Percentiles rank a stretch among this genome's conserved stretches.
phyloP scores from a whole-genome alignment of 2,797 vertebrate genomes.

The Sciaenops ocellatus region DNA sequence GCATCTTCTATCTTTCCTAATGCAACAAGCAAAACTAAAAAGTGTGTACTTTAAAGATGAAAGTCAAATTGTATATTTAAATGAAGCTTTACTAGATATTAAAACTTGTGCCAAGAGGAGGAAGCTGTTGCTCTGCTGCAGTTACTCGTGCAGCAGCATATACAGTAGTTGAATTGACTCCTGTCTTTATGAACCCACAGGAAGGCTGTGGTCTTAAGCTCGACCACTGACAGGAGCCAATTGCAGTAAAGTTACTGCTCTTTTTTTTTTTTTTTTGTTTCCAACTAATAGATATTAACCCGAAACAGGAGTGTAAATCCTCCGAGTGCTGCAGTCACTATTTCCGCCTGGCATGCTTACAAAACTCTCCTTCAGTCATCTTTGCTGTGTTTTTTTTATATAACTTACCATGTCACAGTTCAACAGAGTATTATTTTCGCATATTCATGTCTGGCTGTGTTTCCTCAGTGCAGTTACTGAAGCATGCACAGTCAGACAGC shows the following conservation, averaged over 20 bases:
- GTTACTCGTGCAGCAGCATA: constrained; percentile 9
- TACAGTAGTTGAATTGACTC: constrained; percentile 16
- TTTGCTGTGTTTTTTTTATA: not conserved
- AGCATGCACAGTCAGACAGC: not conserved
- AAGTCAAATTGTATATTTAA: not conserved
- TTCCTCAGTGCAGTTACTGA: not conserved
- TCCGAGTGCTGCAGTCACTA: constrained; percentile 22
- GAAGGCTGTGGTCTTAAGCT: constrained; percentile 19
- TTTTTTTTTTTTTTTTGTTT: not conserved
- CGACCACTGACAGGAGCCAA: not conserved
- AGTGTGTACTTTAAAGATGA: not conserved
- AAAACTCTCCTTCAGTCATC: constrained; percentile 1
- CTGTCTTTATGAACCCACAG: constrained; percentile 8
- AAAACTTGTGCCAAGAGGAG: not conserved
- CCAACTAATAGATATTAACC: not conserved
- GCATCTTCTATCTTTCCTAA: not conserved
- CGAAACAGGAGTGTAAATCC: constrained; percentile 2
- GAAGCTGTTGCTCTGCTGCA: not conserved
- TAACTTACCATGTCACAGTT: constrained; percentile 5
- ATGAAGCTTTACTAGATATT: not conserved
- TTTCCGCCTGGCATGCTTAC: constrained; percentile 23
- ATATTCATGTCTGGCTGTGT: not conserved
- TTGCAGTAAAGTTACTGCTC: not conserved
- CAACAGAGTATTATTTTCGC: constrained; percentile 10
- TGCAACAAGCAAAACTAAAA: not conserved